Evolutionary conservation across 2,797 vertebrate genomes (phyloP).

Genomic region (Myripristis jacobus): DNA sequence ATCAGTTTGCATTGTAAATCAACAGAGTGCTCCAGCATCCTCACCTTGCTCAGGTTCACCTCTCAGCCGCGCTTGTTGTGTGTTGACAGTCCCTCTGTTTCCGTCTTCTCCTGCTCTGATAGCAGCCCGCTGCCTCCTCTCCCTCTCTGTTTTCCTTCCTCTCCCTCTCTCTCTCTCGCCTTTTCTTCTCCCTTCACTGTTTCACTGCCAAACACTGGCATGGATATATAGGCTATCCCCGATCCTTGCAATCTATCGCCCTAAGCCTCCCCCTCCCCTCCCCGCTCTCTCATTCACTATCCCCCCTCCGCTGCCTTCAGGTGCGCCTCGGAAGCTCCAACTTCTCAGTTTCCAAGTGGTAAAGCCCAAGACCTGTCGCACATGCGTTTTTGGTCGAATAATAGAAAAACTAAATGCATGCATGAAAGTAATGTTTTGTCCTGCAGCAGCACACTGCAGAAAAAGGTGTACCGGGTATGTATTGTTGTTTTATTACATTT

Average conservation of each 20-base stretch:
- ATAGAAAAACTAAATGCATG: too few species aligned
- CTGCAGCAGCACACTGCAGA: too few species aligned
- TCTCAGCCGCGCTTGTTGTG: constrained; percentile 28
- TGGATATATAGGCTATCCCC: constrained; percentile 15
- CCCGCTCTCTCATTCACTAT: constrained; percentile 1
- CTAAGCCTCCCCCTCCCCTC: constrained; percentile 49
- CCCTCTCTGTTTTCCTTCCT: not conserved
- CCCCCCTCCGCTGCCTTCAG: constrained; percentile 51
- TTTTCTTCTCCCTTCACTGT: constrained; percentile 13
- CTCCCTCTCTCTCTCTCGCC: constrained; percentile 2
- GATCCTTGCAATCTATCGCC: constrained; percentile 35
- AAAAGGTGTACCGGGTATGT: too few species aligned
- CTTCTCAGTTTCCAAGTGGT: not conserved
- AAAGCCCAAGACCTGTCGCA: not conserved
- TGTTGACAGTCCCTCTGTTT: constrained; percentile 8
- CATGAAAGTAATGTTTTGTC: too few species aligned
- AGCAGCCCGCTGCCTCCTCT: constrained; percentile 3
- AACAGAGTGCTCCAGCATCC: constrained; percentile 13
- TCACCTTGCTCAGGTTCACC: constrained; percentile 61
- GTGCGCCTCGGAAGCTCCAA: constrained; percentile 28
- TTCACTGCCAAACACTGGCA: constrained; percentile 21
- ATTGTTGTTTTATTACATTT: too few species aligned
- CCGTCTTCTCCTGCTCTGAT: constrained; percentile 4
- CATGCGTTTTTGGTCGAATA: not conserved
- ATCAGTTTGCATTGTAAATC: constrained; percentile 3